phyloP scores from a whole-genome alignment of 2,797 vertebrate genomes.

The Phrynocephalus vlangalii region DNA sequence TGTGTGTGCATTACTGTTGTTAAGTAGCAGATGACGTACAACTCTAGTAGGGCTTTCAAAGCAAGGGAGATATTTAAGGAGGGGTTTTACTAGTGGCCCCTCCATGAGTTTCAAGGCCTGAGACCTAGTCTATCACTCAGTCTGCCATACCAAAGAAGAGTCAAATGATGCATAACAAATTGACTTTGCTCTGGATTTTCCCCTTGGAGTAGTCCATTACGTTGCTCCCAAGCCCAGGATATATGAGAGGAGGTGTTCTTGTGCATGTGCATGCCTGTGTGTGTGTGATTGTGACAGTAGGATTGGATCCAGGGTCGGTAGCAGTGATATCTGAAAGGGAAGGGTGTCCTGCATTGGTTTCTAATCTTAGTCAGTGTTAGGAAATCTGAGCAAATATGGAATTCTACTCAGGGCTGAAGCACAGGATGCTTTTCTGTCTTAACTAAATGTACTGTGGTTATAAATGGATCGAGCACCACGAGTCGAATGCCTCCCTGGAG shows the following conservation, averaged over 20 bases:
- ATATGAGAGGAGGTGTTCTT: not conserved
- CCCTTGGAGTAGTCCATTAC: not conserved
- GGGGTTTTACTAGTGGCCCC: no score
- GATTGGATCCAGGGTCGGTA: constrained; percentile 29
- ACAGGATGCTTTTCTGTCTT: constrained; percentile 62
- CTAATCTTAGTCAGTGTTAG: constrained; percentile 57
- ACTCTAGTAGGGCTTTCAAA: no score
- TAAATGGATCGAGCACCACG: constrained; percentile 63
- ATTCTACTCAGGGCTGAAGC: constrained; percentile 48
- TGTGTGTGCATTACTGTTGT: no score
- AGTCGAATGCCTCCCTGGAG: constrained; percentile 67
- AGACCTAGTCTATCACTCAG: no score
- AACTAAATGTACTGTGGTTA: constrained; percentile 66
- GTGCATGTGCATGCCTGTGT: not conserved
- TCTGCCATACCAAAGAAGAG: no score
- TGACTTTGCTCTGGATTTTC: no score
- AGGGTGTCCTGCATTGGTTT: constrained; percentile 41
- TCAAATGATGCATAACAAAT: no score
- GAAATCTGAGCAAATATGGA: constrained; percentile 61
- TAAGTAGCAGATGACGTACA: no score
- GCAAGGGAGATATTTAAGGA: no score
- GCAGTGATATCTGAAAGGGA: constrained; percentile 30
- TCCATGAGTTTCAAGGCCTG: no score
- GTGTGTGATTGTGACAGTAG: constrained; percentile 15
- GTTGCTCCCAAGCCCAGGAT: not conserved